Evolutionary conservation across 37 sponge, comb jelly and placozoan genomes (phyloP).

Genomic region (Aplysina aerophoba): DNA sequence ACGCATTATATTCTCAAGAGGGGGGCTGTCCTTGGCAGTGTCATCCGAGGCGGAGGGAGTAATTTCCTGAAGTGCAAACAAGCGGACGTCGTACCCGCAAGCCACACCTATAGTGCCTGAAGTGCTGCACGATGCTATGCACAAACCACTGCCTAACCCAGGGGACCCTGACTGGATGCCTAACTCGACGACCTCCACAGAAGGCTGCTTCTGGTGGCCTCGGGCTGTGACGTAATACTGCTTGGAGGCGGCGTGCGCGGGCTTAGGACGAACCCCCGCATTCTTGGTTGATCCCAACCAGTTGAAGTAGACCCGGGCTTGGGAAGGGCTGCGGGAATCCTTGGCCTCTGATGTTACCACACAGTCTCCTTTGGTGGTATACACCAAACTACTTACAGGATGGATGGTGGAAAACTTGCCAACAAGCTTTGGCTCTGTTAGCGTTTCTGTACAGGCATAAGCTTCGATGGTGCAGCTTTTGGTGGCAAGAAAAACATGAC

Average conservation of each 20-base stretch:
- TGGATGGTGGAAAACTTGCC: slow-evolving; percentile 11
- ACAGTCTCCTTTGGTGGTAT: slow-evolving; percentile 6
- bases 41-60: too few relatives aligned
- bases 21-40: background rate
- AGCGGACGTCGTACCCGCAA: background rate
- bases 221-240: background rate
- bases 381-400: background rate
- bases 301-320: slow-evolving; percentile 19
- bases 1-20: background rate
- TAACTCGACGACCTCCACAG: slow-evolving; percentile 11
- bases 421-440: background rate
- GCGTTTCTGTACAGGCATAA: background rate
- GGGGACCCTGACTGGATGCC: background rate
- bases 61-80: background rate
- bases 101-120: slow-evolving; percentile 12
- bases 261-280: background rate
- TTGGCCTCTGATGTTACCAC: background rate
- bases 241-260: slow-evolving; percentile 1
- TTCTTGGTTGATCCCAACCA: slow-evolving; percentile 24
- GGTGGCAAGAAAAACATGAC: background rate
- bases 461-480: slow-evolving; percentile 20
- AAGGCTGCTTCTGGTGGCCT: background rate
- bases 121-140: background rate
- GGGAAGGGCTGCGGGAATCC: background rate
- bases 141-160: background rate